phyloP scores from a whole-genome alignment of 2,113 vertebrate genomes.

The Glaucomys volans region DNA sequence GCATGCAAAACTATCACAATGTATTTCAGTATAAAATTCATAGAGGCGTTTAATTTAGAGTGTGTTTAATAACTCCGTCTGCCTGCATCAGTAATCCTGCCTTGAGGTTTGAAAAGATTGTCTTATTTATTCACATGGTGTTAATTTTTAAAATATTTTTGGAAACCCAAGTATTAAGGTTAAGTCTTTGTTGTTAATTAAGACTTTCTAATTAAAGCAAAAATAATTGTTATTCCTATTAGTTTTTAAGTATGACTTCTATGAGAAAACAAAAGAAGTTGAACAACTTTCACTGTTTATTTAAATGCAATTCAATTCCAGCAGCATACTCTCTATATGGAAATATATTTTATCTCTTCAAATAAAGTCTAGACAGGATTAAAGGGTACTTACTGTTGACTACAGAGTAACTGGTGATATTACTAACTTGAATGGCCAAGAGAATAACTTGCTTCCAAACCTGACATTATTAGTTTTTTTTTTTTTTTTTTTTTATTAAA shows the following conservation, averaged over 20 bases:
- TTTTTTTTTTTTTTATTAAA: slow-evolving; percentile 24
- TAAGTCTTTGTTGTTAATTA: slow-evolving; percentile 99
- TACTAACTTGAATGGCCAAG: slow-evolving; percentile 68
- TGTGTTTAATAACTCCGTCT: slow-evolving; percentile 99
- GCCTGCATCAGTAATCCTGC: slow-evolving; percentile 99
- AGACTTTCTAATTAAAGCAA: slow-evolving; percentile 99
- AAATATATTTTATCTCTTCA: slow-evolving; percentile 84
- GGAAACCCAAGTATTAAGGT: slow-evolving; percentile 95
- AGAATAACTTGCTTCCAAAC: slow-evolving; percentile 74
- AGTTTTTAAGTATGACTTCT: slow-evolving; percentile 95
- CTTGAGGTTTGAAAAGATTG: slow-evolving; percentile 99
- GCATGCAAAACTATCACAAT: slow-evolving; percentile 99
- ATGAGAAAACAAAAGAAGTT: slow-evolving; percentile 93
- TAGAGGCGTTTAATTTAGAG: slow-evolving; percentile 99
- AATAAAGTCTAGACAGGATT: slow-evolving; percentile 85
- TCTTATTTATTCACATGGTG: slow-evolving; percentile 99
- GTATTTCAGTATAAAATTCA: slow-evolving; percentile 99
- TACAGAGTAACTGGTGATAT: slow-evolving; percentile 72
- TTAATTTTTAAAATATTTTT: slow-evolving; percentile 91
- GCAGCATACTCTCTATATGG: slow-evolving; percentile 84
- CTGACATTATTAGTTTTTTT: background rate
- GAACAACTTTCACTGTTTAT: slow-evolving; percentile 85
- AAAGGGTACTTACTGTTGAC: slow-evolving; percentile 80
- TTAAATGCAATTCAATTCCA: slow-evolving; percentile 86
- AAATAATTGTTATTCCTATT: slow-evolving; percentile 98